Evolutionary conservation across 2,797 vertebrate species (phyloP).

Genomic region (Oceanodroma leucorhoa): DNA sequence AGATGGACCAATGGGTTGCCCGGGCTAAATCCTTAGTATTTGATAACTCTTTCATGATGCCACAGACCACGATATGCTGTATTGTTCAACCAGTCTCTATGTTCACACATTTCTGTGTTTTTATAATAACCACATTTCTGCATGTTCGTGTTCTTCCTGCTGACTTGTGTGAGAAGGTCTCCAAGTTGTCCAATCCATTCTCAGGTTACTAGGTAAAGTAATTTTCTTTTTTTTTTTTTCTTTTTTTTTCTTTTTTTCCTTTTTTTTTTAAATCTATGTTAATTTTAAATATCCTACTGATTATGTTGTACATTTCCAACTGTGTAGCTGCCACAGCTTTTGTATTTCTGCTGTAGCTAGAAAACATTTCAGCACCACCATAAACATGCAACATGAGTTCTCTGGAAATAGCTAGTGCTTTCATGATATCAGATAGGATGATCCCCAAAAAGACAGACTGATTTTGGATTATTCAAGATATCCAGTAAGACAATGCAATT

Average conservation of each 20-base stretch:
- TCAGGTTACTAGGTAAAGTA: neutral
- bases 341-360: neutral
- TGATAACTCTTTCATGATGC: neutral
- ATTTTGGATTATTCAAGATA: neutral
- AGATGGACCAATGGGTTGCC: neutral
- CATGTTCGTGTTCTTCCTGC: neutral
- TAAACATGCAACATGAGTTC: neutral
- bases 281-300: neutral
- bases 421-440: neutral
- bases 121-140: neutral
- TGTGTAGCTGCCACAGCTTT: neutral
- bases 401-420: neutral
- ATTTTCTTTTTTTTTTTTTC: neutral
- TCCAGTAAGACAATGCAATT: neutral
- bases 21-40: neutral
- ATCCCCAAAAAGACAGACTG: neutral
- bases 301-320: neutral
- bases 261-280: neutral
- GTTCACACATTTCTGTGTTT: neutral
- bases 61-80: rapidly evolving
- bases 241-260: too few species aligned
- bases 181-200: neutral
- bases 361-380: neutral
- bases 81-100: neutral
- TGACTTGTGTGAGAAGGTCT: neutral